These are phyloP conservation scores for Lasioglossum calceatum DNA, from an alignment of 2,888 invertebrate genomes.

Conservation along the genomic window DNA sequence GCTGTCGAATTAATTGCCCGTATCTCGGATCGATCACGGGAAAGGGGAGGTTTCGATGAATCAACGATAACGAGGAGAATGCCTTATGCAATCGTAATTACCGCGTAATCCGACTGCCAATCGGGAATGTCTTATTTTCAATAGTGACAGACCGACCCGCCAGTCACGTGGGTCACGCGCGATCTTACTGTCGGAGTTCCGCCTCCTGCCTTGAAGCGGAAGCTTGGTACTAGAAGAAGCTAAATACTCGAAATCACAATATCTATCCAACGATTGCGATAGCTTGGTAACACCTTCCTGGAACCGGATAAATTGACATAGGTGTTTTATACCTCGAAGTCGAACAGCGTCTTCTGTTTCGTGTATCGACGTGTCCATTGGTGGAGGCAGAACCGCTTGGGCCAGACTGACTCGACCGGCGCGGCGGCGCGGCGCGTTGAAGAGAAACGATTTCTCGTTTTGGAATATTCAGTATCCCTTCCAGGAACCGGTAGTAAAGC, in stretches of 20 bases:
- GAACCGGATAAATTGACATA: not conserved
- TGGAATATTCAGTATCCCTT: constrained; percentile 55
- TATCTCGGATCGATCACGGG: constrained; percentile 52
- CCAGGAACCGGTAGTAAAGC: constrained; percentile 65
- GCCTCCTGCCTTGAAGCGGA: not conserved
- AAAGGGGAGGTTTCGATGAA: constrained; percentile 45
- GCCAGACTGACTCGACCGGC: not conserved
- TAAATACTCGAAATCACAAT: not conserved
- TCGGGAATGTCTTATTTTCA: constrained; percentile 61
- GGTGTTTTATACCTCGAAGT: not conserved
- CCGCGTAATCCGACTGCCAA: constrained; percentile 16
- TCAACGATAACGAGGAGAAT: constrained; percentile 37
- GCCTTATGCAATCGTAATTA: constrained; percentile 53
- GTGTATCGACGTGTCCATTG: not conserved
- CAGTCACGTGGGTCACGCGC: not conserved
- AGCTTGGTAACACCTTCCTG: not conserved
- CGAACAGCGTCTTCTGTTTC: not conserved
- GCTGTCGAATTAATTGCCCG: constrained; percentile 54
- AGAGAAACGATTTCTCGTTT: constrained; percentile 42
- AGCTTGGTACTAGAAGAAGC: not conserved
- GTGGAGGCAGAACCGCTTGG: not conserved
- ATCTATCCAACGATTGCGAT: not conserved
- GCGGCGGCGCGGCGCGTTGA: too few relatives aligned
- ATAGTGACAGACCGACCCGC: constrained; percentile 12
- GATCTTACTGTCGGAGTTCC: not conserved